A percentile compares a stretch with the other conserved stretches of the same genome.
These are phyloP conservation scores for Blomia tropicalis DNA, from an alignment of 2,888 invertebrate genomes.

Conservation along the genomic window DNA sequence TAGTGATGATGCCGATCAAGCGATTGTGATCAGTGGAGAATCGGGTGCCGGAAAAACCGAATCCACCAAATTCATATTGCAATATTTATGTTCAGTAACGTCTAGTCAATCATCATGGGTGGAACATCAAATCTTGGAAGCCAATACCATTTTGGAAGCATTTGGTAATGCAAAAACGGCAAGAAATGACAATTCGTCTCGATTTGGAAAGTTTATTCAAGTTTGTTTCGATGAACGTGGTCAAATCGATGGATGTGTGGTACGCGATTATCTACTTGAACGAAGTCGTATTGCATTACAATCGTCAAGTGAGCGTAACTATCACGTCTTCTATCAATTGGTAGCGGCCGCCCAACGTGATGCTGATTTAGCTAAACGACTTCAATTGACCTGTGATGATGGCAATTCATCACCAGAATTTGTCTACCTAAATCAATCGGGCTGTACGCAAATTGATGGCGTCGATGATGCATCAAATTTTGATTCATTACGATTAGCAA, in stretches of 20 bases:
- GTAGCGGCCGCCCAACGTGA: constrained; percentile 52
- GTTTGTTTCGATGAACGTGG: constrained; percentile 73
- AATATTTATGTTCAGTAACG: constrained; percentile 75
- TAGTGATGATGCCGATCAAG: constrained; percentile 45
- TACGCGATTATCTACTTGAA: constrained; percentile 74
- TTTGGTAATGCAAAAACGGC: constrained; percentile 91
- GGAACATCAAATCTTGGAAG: constrained; percentile 85
- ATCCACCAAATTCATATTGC: constrained; percentile 74
- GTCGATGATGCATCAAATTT: constrained; percentile 52
- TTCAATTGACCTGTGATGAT: constrained; percentile 55
- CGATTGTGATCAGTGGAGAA: constrained; percentile 78
- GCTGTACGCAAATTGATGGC: constrained; percentile 51
- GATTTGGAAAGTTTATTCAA: constrained; percentile 91
- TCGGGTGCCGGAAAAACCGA: constrained; percentile 75
- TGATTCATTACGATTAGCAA: constrained; percentile 67
- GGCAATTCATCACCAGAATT: constrained; percentile 46
- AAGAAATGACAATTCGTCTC: constrained; percentile 76
- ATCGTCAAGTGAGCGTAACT: constrained; percentile 68
- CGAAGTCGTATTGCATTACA: constrained; percentile 79
- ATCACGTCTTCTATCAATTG: constrained; percentile 78
- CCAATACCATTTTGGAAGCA: constrained; percentile 78
- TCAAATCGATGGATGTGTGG: constrained; percentile 76
- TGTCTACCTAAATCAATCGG: constrained; percentile 52
- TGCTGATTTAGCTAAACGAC: constrained; percentile 38
- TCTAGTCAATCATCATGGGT: constrained; percentile 67